A percentile compares a stretch with the other conserved stretches of the same genome.
These are phyloP conservation scores for Miichthys miiuy DNA, from an alignment of 2,797 vertebrate genomes.

Conservation along the genomic window DNA sequence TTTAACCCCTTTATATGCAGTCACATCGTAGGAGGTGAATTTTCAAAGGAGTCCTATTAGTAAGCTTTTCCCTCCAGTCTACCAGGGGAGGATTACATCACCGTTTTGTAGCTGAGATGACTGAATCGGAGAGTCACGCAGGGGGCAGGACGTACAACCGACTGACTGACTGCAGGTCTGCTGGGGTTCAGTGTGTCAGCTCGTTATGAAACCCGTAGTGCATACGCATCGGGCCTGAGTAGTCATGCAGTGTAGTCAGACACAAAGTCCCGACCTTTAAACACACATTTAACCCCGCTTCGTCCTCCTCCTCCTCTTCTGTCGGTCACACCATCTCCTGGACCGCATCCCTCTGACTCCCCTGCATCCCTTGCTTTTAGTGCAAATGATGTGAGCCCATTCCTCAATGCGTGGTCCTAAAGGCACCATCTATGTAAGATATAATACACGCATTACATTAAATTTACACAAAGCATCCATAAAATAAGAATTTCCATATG, in stretches of 20 bases:
- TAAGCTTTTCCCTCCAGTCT: constrained; percentile 72
- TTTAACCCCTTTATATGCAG: constrained; percentile 32
- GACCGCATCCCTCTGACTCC: constrained; percentile 48
- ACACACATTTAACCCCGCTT: constrained; percentile 17
- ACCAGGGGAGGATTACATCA: constrained; percentile 87
- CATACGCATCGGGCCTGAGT: constrained; percentile 32
- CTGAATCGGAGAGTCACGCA: constrained; percentile 55
- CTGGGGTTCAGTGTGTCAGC: constrained; percentile 39
- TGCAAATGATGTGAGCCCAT: constrained; percentile 68
- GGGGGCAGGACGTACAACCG: constrained; percentile 48
- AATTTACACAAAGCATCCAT: not conserved
- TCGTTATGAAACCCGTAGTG: constrained; percentile 13
- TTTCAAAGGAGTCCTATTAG: constrained; percentile 60
- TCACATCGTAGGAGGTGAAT: constrained; percentile 39
- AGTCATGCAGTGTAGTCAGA: constrained; percentile 21
- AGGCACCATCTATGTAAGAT: constrained; percentile 74
- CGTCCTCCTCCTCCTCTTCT: not conserved
- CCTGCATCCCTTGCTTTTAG: constrained; percentile 58
- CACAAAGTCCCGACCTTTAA: constrained; percentile 10
- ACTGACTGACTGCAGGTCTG: constrained; percentile 41
- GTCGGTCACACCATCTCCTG: constrained; percentile 18
- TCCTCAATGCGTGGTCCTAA: constrained; percentile 49
- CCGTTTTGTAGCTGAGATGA: constrained; percentile 68
- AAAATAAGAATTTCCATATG: not conserved
- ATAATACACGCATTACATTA: constrained; percentile 2